Evolutionary conservation across 2,113 vertebrate species (phyloP).

Genomic region (Hyperopisus bebe): DNA sequence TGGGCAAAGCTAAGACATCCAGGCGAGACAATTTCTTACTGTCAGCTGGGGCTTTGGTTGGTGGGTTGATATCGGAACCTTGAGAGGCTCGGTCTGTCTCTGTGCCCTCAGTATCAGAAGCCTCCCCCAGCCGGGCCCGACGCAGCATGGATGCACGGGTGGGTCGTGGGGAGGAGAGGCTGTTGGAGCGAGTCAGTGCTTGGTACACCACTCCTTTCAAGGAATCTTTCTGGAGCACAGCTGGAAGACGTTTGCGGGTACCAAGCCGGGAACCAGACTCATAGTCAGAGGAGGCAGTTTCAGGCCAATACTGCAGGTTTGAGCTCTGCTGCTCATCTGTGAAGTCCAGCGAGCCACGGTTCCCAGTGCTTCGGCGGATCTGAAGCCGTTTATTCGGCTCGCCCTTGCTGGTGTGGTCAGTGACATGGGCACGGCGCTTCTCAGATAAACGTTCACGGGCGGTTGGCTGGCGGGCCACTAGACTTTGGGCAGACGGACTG

Average conservation of each 20-base stretch:
- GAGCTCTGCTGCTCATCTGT: slow-evolving; percentile 63
- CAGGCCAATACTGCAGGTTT: slow-evolving; percentile 46
- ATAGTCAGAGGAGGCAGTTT: slow-evolving; percentile 66
- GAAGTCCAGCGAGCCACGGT: slow-evolving; percentile 68
- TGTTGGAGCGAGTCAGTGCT: slow-evolving; percentile 77
- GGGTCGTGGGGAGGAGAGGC: slow-evolving; percentile 79
- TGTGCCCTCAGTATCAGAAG: slow-evolving; percentile 76
- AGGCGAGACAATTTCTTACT: slow-evolving; percentile 78
- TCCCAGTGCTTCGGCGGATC: slow-evolving; percentile 57
- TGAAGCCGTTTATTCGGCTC: slow-evolving; percentile 59
- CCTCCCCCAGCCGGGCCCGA: slow-evolving; percentile 82
- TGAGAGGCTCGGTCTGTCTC: slow-evolving; percentile 65
- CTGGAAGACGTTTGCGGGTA: slow-evolving; percentile 61
- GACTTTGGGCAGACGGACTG: slow-evolving; percentile 49
- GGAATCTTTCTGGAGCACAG: slow-evolving; percentile 64
- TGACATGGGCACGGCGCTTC: slow-evolving; percentile 47
- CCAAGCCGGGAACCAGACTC: slow-evolving; percentile 54
- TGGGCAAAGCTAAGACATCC: slow-evolving; percentile 88
- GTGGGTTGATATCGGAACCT: slow-evolving; percentile 38
- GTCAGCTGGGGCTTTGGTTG: slow-evolving; percentile 55
- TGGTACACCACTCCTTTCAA: slow-evolving; percentile 60
- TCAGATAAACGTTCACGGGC: slow-evolving; percentile 71
- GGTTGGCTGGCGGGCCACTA: slow-evolving; percentile 32
- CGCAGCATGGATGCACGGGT: slow-evolving; percentile 88
- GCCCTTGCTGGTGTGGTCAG: slow-evolving; percentile 32